A percentile compares a stretch with the other conserved stretches of the same genome.
Conservation (phyloP, 2,888 invertebrate genomes). For the Drosophila nr. fundita region DNA sequence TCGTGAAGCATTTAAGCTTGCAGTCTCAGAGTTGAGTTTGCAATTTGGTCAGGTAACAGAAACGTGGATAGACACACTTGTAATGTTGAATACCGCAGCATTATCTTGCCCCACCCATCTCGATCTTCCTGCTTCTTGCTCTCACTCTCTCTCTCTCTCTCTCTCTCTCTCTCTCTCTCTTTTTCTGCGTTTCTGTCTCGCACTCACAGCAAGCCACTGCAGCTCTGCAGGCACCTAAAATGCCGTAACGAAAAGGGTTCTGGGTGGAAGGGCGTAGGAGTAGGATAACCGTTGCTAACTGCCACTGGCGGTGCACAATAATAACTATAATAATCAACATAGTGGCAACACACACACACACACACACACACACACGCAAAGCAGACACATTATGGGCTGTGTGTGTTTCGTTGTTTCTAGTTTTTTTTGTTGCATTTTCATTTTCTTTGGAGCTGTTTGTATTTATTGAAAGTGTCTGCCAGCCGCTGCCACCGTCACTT, state of each 20-base stretch:
- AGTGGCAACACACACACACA: conserved; percentile 40
- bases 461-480: conserved; percentile 54
- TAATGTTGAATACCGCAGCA: conserved; percentile 62
- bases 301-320: conserved; percentile 59
- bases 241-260: conserved; percentile 31
- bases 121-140: neutral
- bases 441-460: conserved; percentile 59
- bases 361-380: conserved; percentile 32
- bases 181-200: neutral
- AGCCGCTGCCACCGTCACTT: neutral
- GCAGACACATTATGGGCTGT: conserved; percentile 23
- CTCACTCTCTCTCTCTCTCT: neutral
- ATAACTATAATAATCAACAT: conserved; percentile 77
- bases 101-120: conserved; percentile 24
- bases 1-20: neutral
- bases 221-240: conserved; percentile 43
- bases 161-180: neutral
- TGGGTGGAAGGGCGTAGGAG: neutral
- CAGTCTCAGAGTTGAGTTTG: neutral
- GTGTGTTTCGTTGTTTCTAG: conserved; percentile 9
- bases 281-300: conserved; percentile 49
- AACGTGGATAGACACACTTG: neutral
- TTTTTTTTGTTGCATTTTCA: conserved; percentile 59
- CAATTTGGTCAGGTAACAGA: neutral
- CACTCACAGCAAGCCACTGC: neutral